Evolutionary conservation across 2,888 invertebrate genomes (phyloP).

Genomic region (Pyralis farinalis): DNA sequence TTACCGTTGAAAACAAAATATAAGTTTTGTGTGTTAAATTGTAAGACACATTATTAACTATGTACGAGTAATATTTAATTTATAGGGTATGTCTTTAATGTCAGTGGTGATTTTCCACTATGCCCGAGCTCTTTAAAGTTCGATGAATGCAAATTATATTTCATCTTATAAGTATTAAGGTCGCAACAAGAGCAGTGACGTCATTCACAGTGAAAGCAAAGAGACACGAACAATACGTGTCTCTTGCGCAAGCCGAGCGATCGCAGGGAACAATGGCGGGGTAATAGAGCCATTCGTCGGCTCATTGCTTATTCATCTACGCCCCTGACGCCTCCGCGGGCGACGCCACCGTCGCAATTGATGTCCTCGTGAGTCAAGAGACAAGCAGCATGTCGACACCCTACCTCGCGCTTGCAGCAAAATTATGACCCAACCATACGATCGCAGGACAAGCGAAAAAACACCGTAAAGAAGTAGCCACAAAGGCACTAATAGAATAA

Average conservation of each 20-base stretch:
- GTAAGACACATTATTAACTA: too few species aligned
- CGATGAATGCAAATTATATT: slow-evolving; percentile 62
- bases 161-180: slow-evolving; percentile 64
- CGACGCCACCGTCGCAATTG: slow-evolving; percentile 56
- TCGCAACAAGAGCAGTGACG: slow-evolving; percentile 57
- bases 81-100: neutral
- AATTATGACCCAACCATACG: neutral
- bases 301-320: slow-evolving; percentile 80
- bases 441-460: neutral
- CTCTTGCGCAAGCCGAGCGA: slow-evolving; percentile 72
- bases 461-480: neutral
- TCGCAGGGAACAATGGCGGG: slow-evolving; percentile 69
- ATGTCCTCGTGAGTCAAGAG: slow-evolving; percentile 53
- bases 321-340: slow-evolving; percentile 71
- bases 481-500: neutral
- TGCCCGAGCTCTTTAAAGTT: slow-evolving; percentile 44
- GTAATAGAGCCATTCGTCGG: slow-evolving; percentile 78
- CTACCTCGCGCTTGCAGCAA: slow-evolving; percentile 7
- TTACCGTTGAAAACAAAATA: too few species aligned
- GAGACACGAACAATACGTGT: slow-evolving; percentile 69
- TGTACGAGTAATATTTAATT: slow-evolving; percentile 8
- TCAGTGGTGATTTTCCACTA: slow-evolving; percentile 37
- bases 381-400: slow-evolving; percentile 28
- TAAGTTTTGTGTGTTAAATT: too few species aligned
- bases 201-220: slow-evolving; percentile 68